Conservation (phyloP, 1,140 invertebrate species). For the Bursaphelenchus mucronatus region DNA sequence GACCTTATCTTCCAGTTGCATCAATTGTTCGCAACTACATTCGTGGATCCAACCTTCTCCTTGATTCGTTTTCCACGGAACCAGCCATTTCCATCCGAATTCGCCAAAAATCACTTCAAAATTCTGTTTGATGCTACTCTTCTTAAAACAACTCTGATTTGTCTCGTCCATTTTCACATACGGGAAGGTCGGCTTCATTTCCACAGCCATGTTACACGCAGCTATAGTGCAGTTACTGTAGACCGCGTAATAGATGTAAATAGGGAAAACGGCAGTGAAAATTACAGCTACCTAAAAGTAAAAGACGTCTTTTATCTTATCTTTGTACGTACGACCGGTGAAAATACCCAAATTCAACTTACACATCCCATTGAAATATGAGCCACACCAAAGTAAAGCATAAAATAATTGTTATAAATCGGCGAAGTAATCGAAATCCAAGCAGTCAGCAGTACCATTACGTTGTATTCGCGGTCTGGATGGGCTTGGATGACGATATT, state of each 20-base stretch:
- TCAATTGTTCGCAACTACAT: not conserved
- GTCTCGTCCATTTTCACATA: not conserved
- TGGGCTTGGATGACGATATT: too few species aligned
- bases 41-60: conserved; percentile 6
- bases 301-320: not conserved
- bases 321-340: too few species aligned
- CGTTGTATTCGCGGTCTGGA: too few species aligned
- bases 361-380: too few species aligned
- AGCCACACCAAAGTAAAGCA: too few species aligned
- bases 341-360: too few species aligned
- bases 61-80: not conserved
- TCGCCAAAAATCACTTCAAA: conserved; percentile 14
- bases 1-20: too few species aligned
- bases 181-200: not conserved
- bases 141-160: conserved; percentile 13
- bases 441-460: too few species aligned
- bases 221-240: conserved; percentile 6
- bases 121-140: not conserved
- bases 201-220: conserved; percentile 8
- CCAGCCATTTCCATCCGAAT: not conserved
- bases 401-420: too few species aligned
- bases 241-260: not conserved
- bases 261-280: conserved; percentile 1
- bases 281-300: conserved; percentile 7
- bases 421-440: too few species aligned